Conservation (phyloP, 2,888 invertebrate genomes). For the Crossocerus cetratus region DNA sequence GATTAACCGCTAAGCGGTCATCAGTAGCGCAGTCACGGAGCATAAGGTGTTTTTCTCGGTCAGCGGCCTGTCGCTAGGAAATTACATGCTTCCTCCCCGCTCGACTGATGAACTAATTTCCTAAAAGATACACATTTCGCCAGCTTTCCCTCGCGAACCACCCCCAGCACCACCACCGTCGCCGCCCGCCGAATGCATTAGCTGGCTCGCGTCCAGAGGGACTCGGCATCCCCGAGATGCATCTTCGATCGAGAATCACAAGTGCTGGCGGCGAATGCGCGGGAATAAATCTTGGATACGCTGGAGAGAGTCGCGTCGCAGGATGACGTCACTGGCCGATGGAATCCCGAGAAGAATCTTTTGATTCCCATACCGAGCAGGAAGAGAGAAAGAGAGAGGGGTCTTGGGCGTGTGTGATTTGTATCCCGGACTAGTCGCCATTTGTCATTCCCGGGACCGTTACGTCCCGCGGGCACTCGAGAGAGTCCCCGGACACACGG, state of each 20-base stretch:
- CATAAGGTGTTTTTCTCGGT: conserved; percentile 31
- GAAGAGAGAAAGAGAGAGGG: conserved; percentile 16
- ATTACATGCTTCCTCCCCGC: neutral
- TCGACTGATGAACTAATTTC: neutral
- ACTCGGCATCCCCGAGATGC: conserved; percentile 11
- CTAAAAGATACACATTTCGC: neutral
- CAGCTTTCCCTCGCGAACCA: neutral
- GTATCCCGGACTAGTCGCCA: conserved; percentile 50
- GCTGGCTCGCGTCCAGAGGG: neutral
- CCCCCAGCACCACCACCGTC: too few relatives aligned
- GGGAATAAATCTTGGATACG: neutral
- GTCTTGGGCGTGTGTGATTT: conserved; percentile 57
- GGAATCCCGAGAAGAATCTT: conserved; percentile 53
- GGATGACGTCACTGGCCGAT: conserved; percentile 35
- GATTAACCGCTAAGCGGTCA: conserved; percentile 51
- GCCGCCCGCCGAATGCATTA: neutral
- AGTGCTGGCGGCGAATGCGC: neutral
- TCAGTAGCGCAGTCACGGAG: conserved; percentile 37
- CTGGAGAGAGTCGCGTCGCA: neutral
- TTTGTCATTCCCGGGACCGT: conserved; percentile 60
- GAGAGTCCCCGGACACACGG: conserved; percentile 29
- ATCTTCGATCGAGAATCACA: conserved; percentile 17
- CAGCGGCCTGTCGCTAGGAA: conserved; percentile 13
- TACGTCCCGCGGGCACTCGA: conserved; percentile 54
- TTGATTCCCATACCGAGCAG: conserved; percentile 47